Percentiles rank a stretch among this genome's conserved stretches.
These are phyloP conservation scores for Danio kyathit DNA, from an alignment of 2,797 vertebrate species.

Conservation along the genomic window DNA sequence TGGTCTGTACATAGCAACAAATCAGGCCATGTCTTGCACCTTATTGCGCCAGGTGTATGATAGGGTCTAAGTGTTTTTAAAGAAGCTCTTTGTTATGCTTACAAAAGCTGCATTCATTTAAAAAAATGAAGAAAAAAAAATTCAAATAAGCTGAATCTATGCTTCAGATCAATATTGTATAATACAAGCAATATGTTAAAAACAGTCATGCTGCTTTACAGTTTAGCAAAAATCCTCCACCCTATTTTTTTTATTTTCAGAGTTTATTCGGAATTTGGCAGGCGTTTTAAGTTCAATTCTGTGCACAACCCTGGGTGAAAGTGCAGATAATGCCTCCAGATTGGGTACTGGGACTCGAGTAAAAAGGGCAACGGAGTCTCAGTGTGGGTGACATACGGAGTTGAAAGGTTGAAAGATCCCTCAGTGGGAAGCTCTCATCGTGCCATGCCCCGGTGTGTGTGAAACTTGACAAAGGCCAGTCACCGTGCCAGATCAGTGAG, in stretches of 20 bases:
- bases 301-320: not conserved
- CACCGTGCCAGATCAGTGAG: conserved; percentile 32
- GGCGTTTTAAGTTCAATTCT: not conserved
- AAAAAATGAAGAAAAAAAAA: too few species aligned
- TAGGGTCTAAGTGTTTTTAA: too few species aligned
- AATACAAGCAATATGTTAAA: too few species aligned
- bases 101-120: too few species aligned
- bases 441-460: conserved; percentile 27
- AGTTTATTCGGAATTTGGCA: not conserved
- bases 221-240: too few species aligned
- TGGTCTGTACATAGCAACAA: too few species aligned
- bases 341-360: not conserved
- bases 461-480: conserved; percentile 50
- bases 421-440: conserved; percentile 41
- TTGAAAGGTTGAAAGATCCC: conserved; percentile 36
- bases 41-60: too few species aligned
- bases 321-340: not conserved
- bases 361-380: conserved; percentile 14
- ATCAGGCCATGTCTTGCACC: too few species aligned
- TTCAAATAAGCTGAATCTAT: too few species aligned
- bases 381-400: conserved; percentile 24
- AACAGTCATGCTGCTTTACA: too few species aligned
- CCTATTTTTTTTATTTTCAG: not conserved
- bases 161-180: too few species aligned
- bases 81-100: not conserved